Evolutionary conservation across 2,113 vertebrate genomes (phyloP).

Genomic region (Phrynosoma platyrhinos): DNA sequence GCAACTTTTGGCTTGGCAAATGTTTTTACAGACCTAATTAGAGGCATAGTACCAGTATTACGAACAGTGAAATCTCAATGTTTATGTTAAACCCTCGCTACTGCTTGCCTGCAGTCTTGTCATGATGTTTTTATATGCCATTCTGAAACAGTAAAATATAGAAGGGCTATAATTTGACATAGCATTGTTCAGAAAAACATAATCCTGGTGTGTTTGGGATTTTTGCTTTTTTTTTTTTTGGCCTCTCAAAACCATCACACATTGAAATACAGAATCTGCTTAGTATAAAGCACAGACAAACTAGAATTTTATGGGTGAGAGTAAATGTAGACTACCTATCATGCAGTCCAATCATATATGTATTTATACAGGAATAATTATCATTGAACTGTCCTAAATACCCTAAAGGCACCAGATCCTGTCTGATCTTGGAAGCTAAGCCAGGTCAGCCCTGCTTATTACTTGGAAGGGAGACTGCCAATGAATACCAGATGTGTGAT

Average conservation of each 20-base stretch:
- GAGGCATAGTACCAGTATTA: background rate
- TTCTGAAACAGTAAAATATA: background rate
- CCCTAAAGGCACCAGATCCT: no score
- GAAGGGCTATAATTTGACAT: background rate
- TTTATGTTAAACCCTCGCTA: constrained; percentile 2
- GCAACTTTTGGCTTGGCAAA: constrained; percentile 4
- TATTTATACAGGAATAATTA: no score
- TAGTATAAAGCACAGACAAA: background rate
- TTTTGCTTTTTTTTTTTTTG: background rate
- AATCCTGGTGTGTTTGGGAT: background rate
- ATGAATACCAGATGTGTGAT: no score
- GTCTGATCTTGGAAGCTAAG: no score
- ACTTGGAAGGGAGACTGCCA: no score
- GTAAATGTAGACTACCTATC: no score
- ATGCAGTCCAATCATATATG: background rate
- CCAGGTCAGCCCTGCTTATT: no score
- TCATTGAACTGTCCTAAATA: no score
- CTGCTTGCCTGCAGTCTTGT: background rate
- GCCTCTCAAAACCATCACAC: background rate
- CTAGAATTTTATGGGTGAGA: background rate
- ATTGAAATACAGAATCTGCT: background rate
- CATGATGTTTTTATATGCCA: constrained; percentile 7
- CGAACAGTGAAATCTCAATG: background rate
- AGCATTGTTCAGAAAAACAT: background rate
- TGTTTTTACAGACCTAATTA: background rate